Evolutionary conservation across 2,113 vertebrate genomes (phyloP).

Genomic region (Chascanopsetta lugubris): DNA sequence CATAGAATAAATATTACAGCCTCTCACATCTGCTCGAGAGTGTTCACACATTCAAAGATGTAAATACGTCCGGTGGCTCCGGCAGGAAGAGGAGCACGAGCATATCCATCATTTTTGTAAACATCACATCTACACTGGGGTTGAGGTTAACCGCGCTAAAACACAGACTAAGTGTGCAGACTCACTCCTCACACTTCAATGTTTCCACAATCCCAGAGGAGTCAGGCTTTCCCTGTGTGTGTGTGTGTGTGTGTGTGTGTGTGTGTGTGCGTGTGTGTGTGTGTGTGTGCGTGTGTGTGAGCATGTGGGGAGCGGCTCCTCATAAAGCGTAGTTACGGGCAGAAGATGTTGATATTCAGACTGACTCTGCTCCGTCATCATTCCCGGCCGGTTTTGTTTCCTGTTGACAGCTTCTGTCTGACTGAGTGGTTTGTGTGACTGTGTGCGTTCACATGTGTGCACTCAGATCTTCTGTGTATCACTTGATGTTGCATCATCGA

Average conservation of each 20-base stretch:
- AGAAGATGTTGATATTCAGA: slow-evolving; percentile 15
- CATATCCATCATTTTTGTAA: background rate
- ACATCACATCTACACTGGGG: background rate
- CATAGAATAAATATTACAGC: too few species aligned
- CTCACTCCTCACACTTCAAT: slow-evolving; percentile 37
- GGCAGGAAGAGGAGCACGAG: background rate
- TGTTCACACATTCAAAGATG: too few species aligned
- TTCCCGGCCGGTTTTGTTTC: slow-evolving; percentile 56
- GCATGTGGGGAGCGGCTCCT: slow-evolving; percentile 18
- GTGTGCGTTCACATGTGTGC: slow-evolving; percentile 27
- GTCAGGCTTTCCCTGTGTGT: slow-evolving; percentile 13
- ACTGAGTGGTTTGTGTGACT: slow-evolving; percentile 45
- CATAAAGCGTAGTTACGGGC: slow-evolving; percentile 50
- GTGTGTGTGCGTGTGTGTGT: slow-evolving; percentile 22
- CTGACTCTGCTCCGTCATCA: slow-evolving; percentile 37
- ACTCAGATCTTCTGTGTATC: background rate
- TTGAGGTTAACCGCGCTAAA: slow-evolving; percentile 30
- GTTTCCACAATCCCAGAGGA: background rate
- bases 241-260: slow-evolving; percentile 20
- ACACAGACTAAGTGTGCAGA: slow-evolving; percentile 28
- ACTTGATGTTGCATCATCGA: too few species aligned
- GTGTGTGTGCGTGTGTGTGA: slow-evolving; percentile 21
- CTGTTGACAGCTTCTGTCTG: slow-evolving; percentile 32
- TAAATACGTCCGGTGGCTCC: background rate
- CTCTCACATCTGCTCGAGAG: too few species aligned